Evolutionary conservation across 2,797 vertebrate species (phyloP).

Genomic region (Trichosurus vulpecula): DNA sequence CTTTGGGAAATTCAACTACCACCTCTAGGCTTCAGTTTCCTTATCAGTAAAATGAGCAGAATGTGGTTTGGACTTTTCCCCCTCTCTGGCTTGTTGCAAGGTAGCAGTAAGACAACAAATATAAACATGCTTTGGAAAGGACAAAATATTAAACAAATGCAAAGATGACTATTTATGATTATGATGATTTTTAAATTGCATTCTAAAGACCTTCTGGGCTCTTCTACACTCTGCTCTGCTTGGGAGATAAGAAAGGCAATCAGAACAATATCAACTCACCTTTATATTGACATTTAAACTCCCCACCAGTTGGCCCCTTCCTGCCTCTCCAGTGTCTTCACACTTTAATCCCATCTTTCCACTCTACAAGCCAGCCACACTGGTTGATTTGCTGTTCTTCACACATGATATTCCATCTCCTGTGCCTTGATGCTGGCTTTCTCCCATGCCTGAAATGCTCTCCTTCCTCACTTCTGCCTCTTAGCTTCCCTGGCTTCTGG

Average conservation of each 20-base stretch:
- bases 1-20: background rate
- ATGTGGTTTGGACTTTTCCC: background rate
- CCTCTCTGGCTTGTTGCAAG: background rate
- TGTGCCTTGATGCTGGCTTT: background rate
- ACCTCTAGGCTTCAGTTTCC: background rate
- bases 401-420: background rate
- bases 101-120: background rate
- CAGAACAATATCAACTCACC: background rate
- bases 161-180: slow-evolving; percentile 13
- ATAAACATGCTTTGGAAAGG: slow-evolving; percentile 32
- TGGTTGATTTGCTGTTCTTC: background rate
- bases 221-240: background rate
- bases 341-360: background rate
- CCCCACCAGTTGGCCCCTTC: background rate
- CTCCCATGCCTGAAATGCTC: background rate
- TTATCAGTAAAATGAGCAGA: background rate
- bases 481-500: background rate
- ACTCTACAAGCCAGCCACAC: background rate
- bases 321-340: background rate
- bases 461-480: background rate
- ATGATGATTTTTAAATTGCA: slow-evolving; percentile 16
- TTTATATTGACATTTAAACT: background rate
- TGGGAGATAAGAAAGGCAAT: background rate
- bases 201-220: background rate
- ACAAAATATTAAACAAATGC: slow-evolving; percentile 13